phyloP scores from a whole-genome alignment of 2,797 vertebrate genomes.

The Tangara arthus region DNA sequence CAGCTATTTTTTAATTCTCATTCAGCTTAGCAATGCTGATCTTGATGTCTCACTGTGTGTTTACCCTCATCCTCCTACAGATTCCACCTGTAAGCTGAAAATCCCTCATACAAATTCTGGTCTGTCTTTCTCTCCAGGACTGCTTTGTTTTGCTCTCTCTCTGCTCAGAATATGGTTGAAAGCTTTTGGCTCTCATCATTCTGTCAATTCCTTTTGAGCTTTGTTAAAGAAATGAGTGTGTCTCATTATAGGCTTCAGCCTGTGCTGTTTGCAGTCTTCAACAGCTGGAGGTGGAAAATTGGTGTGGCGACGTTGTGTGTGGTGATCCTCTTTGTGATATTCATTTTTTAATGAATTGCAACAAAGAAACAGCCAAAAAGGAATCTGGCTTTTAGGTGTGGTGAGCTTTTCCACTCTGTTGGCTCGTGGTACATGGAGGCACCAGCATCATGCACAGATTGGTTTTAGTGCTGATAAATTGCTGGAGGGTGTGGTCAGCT shows the following conservation, averaged over 20 bases:
- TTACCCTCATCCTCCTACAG: slow-evolving; percentile 30
- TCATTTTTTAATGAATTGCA: background rate
- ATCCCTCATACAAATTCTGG: slow-evolving; percentile 54
- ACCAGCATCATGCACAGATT: accelerated
- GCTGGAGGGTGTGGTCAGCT: background rate
- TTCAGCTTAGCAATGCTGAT: slow-evolving; percentile 38
- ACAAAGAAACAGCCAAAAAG: background rate
- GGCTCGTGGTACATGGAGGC: accelerated
- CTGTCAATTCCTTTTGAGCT: background rate
- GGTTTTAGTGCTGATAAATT: background rate
- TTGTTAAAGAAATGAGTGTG: background rate
- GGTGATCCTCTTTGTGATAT: background rate
- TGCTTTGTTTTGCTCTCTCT: slow-evolving; percentile 4
- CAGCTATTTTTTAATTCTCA: slow-evolving; percentile 34
- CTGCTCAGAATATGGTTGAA: background rate
- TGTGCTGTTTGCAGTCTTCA: background rate
- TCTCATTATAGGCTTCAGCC: background rate
- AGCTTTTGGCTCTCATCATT: background rate
- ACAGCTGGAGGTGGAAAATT: background rate
- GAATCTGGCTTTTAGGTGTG: background rate
- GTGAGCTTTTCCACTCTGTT: background rate
- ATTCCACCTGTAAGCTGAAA: slow-evolving; percentile 30
- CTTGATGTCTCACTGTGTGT: slow-evolving; percentile 20
- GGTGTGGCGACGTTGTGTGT: accelerated
- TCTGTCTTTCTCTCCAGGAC: background rate